Conservation (phyloP, 2,797 vertebrate species). For the Emys orbicularis region DNA sequence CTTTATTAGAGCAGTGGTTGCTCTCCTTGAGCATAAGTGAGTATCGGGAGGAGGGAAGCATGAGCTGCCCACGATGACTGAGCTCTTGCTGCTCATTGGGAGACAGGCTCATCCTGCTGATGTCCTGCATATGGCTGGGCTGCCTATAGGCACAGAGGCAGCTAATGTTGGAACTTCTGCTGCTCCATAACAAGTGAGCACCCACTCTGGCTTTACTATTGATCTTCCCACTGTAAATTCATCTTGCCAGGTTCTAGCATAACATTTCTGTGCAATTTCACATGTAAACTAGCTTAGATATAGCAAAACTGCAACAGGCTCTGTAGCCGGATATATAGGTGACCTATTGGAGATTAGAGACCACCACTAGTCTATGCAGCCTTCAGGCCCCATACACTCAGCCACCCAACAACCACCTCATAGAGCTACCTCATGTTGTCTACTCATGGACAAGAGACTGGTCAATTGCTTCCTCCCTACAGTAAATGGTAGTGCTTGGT, state of each 20-base stretch:
- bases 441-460: not conserved
- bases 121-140: not conserved
- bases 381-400: not conserved
- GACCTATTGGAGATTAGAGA: not conserved
- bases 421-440: not conserved
- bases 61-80: not conserved
- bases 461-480: not conserved
- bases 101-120: not conserved
- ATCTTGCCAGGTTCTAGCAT: not conserved
- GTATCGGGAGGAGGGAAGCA: not conserved
- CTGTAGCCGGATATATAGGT: not conserved
- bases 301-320: not conserved
- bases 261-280: not conserved
- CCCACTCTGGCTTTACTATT: not conserved
- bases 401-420: not conserved
- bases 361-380: not conserved
- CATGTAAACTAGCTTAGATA: not conserved
- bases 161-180: not conserved
- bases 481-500: rapidly evolving
- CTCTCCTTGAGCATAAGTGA: not conserved
- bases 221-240: not conserved
- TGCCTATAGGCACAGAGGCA: not conserved
- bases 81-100: not conserved
- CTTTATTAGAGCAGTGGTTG: not conserved
- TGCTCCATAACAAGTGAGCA: not conserved